These are phyloP conservation scores for Melanotaenia parkinsoni DNA, from an alignment of 2,797 vertebrate species.

Conservation along the genomic window DNA sequence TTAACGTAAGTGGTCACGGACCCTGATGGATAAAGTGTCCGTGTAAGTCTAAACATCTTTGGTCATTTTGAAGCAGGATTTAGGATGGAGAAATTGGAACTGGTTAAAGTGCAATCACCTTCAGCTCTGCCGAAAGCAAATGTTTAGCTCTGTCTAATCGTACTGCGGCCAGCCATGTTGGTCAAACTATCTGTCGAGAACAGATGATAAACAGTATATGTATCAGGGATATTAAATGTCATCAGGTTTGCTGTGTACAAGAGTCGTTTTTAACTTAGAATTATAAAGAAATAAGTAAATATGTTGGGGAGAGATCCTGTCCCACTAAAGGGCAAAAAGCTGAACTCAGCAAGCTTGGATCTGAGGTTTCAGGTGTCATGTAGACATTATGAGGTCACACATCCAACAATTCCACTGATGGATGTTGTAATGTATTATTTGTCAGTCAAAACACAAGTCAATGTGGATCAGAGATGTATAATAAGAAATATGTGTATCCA, in stretches of 20 bases:
- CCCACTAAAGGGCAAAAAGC: constrained; percentile 23
- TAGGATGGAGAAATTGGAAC: constrained; percentile 46
- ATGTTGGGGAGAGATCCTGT: constrained; percentile 29
- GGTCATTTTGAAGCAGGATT: constrained; percentile 66
- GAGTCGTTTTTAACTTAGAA: constrained; percentile 11
- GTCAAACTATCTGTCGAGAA: constrained; percentile 46
- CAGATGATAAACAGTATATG: constrained; percentile 12
- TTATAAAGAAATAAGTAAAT: constrained; percentile 15
- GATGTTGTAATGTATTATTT: constrained; percentile 38
- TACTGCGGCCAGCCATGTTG: constrained; percentile 18
- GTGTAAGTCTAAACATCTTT: constrained; percentile 68
- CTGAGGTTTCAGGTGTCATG: constrained; percentile 34
- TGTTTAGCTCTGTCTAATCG: constrained; percentile 54
- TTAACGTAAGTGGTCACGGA: constrained; percentile 28
- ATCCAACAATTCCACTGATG: constrained; percentile 32
- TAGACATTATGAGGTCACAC: constrained; percentile 36
- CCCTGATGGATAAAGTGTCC: constrained; percentile 50
- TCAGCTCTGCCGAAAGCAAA: constrained; percentile 61
- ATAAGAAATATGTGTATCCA: constrained; percentile 54
- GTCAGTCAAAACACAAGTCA: constrained; percentile 43
- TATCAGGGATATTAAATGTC: constrained; percentile 19
- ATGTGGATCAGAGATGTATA: constrained; percentile 50
- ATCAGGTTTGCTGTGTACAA: constrained; percentile 20
- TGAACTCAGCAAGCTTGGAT: constrained; percentile 31
- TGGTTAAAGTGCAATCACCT: constrained; percentile 76